A percentile compares a stretch with the other conserved stretches of the same genome.
These are phyloP conservation scores for Pseudopleuronectes americanus DNA, from an alignment of 2,797 vertebrate species.

Conservation along the genomic window DNA sequence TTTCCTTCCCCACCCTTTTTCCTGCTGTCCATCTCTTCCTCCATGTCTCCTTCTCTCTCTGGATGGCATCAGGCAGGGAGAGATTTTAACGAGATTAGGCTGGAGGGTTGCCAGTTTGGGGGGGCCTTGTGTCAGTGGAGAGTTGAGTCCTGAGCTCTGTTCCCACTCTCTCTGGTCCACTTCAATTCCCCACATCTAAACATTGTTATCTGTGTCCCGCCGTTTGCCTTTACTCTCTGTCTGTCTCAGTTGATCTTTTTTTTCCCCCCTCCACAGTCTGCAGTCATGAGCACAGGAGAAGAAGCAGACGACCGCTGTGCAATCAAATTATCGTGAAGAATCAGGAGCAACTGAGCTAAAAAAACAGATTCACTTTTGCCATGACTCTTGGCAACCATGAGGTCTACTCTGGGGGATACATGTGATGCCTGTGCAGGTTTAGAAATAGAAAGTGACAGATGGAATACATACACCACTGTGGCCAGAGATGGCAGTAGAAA, in stretches of 20 bases:
- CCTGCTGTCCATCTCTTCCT: conserved; percentile 33
- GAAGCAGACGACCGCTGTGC: conserved; percentile 28
- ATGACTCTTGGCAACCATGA: conserved; percentile 38
- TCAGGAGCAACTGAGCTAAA: conserved; percentile 31
- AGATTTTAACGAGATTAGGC: conserved; percentile 76
- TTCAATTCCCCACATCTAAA: conserved; percentile 72
- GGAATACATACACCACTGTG: conserved; percentile 46
- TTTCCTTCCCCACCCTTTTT: conserved; percentile 19
- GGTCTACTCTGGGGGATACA: conserved; percentile 27
- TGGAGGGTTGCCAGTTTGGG: conserved; percentile 71
- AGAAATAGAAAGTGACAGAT: conserved; percentile 68
- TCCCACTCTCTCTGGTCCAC: conserved; percentile 68
- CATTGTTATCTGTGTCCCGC: conserved; percentile 69
- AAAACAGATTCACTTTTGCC: conserved; percentile 30
- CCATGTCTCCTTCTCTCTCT: conserved; percentile 37
- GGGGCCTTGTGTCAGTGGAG: conserved; percentile 65
- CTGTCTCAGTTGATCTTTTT: conserved; percentile 22
- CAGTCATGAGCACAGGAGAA: conserved; percentile 16
- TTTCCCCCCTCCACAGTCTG: conserved; percentile 31
- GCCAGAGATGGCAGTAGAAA: conserved; percentile 32
- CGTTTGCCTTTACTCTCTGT: conserved; percentile 37
- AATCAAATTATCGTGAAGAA: conserved; percentile 56
- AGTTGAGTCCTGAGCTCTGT: conserved; percentile 63
- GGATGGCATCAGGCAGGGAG: conserved; percentile 65
- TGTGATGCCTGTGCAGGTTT: conserved; percentile 37